phyloP scores from a whole-genome alignment of 2,797 vertebrate genomes.

The Brachyalestes nurse region DNA sequence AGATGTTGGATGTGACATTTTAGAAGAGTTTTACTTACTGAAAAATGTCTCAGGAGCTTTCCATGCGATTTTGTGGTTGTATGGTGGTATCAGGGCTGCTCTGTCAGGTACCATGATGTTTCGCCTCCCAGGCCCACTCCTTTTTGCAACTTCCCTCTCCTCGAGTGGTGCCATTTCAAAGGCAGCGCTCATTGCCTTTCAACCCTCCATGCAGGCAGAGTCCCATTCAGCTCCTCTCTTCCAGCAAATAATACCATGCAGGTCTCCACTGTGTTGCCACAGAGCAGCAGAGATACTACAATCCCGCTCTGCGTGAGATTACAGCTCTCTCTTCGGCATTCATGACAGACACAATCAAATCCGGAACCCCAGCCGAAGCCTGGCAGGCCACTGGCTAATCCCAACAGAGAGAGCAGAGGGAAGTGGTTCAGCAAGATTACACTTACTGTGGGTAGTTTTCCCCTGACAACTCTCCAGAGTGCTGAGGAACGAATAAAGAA shows the following conservation, averaged over 20 bases:
- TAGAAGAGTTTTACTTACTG: neutral
- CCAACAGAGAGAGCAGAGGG: constrained; percentile 40
- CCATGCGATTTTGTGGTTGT: neutral
- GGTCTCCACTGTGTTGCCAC: neutral
- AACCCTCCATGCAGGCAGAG: neutral
- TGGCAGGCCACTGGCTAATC: constrained; percentile 28
- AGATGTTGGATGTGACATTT: constrained; percentile 50
- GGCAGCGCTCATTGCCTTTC: neutral
- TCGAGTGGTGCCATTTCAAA: neutral
- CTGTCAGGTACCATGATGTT: neutral
- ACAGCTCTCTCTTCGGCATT: constrained; percentile 7
- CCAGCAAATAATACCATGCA: neutral
- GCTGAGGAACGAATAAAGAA: neutral
- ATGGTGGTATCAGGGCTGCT: neutral
- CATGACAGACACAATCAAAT: constrained; percentile 34
- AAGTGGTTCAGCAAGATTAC: constrained; percentile 53
- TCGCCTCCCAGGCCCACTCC: neutral
- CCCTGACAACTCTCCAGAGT: constrained; percentile 35
- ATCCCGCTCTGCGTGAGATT: constrained; percentile 12
- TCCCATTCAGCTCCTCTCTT: neutral
- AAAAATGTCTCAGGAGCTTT: neutral
- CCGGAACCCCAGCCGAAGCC: neutral
- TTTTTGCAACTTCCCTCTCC: neutral
- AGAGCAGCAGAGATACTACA: neutral
- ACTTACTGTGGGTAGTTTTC: constrained; percentile 39